phyloP scores from a whole-genome alignment of 2,797 vertebrate species.

The Fistularia commersonii region DNA sequence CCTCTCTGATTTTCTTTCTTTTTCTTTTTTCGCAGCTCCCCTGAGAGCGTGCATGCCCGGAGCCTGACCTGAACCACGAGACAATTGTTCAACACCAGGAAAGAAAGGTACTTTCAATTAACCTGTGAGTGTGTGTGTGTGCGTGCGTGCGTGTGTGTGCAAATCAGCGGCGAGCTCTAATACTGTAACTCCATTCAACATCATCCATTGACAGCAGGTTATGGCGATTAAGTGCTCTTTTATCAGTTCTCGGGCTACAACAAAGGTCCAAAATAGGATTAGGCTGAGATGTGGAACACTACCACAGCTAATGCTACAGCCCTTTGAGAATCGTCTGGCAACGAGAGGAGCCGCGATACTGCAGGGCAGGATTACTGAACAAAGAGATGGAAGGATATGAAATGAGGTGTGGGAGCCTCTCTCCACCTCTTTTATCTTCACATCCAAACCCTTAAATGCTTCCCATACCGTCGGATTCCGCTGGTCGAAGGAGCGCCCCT shows the following conservation, averaged over 20 bases:
- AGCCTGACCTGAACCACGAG: too few relatives aligned
- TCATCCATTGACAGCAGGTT: constrained; percentile 37
- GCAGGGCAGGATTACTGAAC: constrained; percentile 62
- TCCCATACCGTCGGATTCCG: constrained; percentile 18
- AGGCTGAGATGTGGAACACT: constrained; percentile 50
- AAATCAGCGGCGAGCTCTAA: constrained; percentile 21
- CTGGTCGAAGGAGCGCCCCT: constrained; percentile 11
- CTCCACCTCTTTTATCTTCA: constrained; percentile 39
- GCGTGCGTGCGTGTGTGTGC: not conserved
- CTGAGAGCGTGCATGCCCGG: too few relatives aligned
- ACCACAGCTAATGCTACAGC: constrained; percentile 44
- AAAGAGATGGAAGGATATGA: constrained; percentile 62
- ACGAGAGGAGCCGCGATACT: constrained; percentile 43
- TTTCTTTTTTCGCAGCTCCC: too few relatives aligned
- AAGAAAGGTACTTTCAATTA: constrained; percentile 14
- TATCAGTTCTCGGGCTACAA: constrained; percentile 41
- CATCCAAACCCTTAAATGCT: constrained; percentile 37
- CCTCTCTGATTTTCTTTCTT: too few relatives aligned
- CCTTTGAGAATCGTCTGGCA: constrained; percentile 57
- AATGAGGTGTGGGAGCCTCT: constrained; percentile 33
- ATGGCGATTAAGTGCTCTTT: constrained; percentile 50
- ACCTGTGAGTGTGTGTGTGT: not conserved
- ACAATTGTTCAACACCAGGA: constrained; percentile 17
- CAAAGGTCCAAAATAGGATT: constrained; percentile 63
- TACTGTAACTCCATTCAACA: constrained; percentile 23